phyloP scores from a whole-genome alignment of 37 sponge, comb jelly and placozoan species.

The Oopsacas minuta region DNA sequence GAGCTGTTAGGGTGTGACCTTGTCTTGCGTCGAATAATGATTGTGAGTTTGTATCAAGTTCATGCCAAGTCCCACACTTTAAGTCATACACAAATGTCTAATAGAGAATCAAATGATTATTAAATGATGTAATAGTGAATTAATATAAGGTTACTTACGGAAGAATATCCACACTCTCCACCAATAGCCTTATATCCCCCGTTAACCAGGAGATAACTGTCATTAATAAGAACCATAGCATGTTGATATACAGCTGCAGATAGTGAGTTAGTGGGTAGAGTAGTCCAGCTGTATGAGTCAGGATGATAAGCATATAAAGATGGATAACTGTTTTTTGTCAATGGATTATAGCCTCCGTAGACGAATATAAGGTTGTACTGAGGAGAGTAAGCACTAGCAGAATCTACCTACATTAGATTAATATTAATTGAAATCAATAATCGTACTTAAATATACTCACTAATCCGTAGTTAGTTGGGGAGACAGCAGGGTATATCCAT shows the following conservation, averaged over 20 bases:
- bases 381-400: neutral
- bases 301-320: neutral
- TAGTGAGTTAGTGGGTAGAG: neutral
- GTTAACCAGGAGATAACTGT: neutral
- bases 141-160: neutral
- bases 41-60: neutral
- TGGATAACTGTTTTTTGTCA: neutral
- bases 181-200: neutral
- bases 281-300: neutral
- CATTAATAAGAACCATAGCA: conserved; percentile 3
- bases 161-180: neutral
- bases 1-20: neutral
- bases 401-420: neutral
- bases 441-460: neutral
- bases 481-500: neutral
- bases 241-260: neutral
- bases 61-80: neutral
- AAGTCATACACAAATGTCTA: conserved; percentile 13
- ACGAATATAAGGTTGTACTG: neutral
- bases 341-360: neutral
- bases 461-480: neutral
- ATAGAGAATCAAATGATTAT: neutral
- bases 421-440: neutral
- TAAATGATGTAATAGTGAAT: neutral
- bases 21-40: neutral